Evolutionary conservation across 2,888 invertebrate genomes (phyloP).

Genomic region (Slavum lentiscoides): DNA sequence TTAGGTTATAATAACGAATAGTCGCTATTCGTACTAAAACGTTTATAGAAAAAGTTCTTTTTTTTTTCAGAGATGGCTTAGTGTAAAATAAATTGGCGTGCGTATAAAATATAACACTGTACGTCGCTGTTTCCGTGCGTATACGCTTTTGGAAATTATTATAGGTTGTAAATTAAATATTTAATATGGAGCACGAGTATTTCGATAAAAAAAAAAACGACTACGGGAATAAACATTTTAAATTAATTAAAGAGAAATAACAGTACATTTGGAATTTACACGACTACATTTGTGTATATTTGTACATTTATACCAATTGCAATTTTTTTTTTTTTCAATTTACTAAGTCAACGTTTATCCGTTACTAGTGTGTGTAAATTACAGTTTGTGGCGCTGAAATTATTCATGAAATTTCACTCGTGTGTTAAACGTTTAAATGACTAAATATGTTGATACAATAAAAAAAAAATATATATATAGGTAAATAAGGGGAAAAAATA

Average conservation of each 20-base stretch:
- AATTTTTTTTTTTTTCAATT: background rate
- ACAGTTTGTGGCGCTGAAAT: background rate
- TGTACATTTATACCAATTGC: background rate
- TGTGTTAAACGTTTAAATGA: background rate
- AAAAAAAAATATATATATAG: too few species aligned
- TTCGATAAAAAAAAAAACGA: background rate
- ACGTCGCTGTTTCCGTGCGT: background rate
- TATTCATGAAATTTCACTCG: background rate
- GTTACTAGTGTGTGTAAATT: background rate
- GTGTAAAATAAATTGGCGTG: background rate
- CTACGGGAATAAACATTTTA: slow-evolving; percentile 8
- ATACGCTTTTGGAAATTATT: background rate
- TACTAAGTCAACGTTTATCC: background rate
- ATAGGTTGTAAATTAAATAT: background rate
- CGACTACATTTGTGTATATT: background rate
- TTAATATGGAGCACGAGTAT: background rate
- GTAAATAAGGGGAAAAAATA: too few species aligned
- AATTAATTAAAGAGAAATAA: slow-evolving; percentile 10
- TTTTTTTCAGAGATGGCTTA: background rate
- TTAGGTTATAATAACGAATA: background rate
- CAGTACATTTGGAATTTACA: background rate
- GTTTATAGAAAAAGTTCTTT: background rate
- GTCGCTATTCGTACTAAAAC: background rate
- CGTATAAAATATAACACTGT: background rate
- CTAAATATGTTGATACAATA: background rate